These are phyloP conservation scores for Melipona bicolor DNA, from an alignment of 2,888 invertebrate species.

Conservation along the genomic window DNA sequence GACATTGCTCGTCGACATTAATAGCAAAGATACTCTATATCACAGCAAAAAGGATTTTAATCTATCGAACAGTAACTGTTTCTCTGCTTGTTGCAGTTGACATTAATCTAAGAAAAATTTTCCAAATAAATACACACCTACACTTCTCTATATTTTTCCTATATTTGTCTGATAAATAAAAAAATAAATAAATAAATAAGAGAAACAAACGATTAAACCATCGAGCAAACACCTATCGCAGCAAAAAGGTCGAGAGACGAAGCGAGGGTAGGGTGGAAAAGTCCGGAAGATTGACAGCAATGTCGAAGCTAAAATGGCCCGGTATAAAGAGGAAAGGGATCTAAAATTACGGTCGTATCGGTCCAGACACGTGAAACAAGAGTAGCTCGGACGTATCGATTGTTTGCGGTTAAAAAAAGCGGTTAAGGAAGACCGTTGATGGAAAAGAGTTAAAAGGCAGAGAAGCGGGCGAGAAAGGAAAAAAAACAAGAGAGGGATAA, in stretches of 20 bases:
- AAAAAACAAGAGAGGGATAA: not conserved
- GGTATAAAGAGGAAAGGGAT: not conserved
- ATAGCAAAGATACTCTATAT: no score
- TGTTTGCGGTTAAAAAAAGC: slow-evolving; percentile 24
- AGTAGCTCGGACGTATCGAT: slow-evolving; percentile 25
- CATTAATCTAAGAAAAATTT: no score
- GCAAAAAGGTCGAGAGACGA: not conserved
- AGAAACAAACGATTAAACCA: not conserved
- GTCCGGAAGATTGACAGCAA: not conserved
- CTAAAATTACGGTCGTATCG: slow-evolving; percentile 4
- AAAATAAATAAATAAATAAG: not conserved
- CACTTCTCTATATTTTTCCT: no score
- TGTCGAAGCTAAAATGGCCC: not conserved
- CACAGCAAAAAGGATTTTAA: no score
- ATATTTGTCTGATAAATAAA: not conserved
- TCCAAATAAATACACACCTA: no score
- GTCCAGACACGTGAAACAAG: slow-evolving; percentile 2
- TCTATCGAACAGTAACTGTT: no score
- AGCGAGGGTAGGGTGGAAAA: not conserved
- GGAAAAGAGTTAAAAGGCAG: not conserved
- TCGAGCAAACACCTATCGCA: not conserved
- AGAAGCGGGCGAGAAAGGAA: not conserved
- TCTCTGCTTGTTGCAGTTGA: no score
- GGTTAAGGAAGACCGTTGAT: slow-evolving; percentile 4
- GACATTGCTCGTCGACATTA: no score